Base-by-base conservation (phyloP, 2,888 invertebrate species). In the Epiblema foenella region DNA sequence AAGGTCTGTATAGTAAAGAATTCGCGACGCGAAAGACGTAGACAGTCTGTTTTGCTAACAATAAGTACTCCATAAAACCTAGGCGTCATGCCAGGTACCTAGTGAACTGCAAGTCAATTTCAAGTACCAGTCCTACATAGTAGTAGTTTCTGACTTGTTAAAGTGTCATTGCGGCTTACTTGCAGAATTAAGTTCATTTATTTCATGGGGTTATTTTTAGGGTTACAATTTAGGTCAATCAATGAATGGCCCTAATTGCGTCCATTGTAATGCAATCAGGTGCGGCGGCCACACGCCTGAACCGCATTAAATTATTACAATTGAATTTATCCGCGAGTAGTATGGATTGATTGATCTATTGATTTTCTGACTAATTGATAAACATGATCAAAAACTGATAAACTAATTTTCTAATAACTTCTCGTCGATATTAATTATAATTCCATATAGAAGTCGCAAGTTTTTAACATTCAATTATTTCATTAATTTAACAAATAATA, bases 201-300 rank as follows among this genome's bases (percentile, higher is more conserved):
- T n/a, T n/a, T n/a, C n/a, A n/a, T n/a, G n/a, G n/a, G n/a, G 83
- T 80, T 86, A 88, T 89, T 90, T 88, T 89, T 85, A 80, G 84
- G n/a, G n/a, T n/a, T n/a, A 81, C 83, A 85, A 90, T 89, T 89
- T 85, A 83, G 90, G 89, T 87, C 90, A 89, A 88, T 88, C 88
- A 85, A 87, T 89, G 87, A 86, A 84, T 82, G 78, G 76, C 78
- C 78, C 80, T 81, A 76, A 73, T 75, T 73, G 73, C 74, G 75
- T 76, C 74, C 70, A 72, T 72, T 72, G 69, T 65, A 56, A 59
- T 72, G 69, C 60, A 56, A 59, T 59, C 46, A 66, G 51, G 42
- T 24, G 29, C 46, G 18, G 59, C 52, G 54, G 46, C 42, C 58
- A 70, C 60, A 65, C 59, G 54, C 52, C 65, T 37, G 65, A 54